These are phyloP conservation scores for Ectobius pallidus DNA, from an alignment of 2,888 invertebrate genomes.

Conservation along the genomic window DNA sequence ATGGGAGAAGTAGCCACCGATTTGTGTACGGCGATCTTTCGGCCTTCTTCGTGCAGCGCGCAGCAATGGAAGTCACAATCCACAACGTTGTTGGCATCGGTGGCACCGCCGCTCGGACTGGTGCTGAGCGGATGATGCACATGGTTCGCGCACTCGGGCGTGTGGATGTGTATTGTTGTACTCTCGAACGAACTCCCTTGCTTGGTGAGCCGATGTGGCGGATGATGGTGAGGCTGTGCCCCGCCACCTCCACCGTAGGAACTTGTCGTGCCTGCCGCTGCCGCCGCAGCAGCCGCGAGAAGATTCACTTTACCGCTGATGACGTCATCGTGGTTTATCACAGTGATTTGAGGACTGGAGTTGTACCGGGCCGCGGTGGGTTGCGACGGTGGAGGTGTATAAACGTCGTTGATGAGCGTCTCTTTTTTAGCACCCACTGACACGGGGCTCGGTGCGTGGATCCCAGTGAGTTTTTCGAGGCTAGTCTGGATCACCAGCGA, in stretches of 20 bases:
- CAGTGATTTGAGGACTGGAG: conserved; percentile 85
- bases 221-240: conserved; percentile 49
- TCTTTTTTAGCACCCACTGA: conserved; percentile 58
- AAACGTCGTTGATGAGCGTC: conserved; percentile 67
- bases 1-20: conserved; percentile 93
- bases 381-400: conserved; percentile 49
- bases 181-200: conserved; percentile 70
- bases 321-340: conserved; percentile 91
- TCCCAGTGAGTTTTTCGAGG: conserved; percentile 65
- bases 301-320: conserved; percentile 43
- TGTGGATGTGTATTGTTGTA: conserved; percentile 79
- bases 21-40: conserved; percentile 90
- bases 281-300: conserved; percentile 36
- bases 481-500: conserved; percentile 78
- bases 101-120: conserved; percentile 58
- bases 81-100: conserved; percentile 58
- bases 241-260: conserved; percentile 51
- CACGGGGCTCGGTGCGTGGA: conserved; percentile 49
- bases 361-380: conserved; percentile 55
- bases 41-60: conserved; percentile 90
- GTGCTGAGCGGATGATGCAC: conserved; percentile 71
- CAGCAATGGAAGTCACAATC: conserved; percentile 97
- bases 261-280: conserved; percentile 57
- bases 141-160: conserved; percentile 77
- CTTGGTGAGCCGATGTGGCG: conserved; percentile 57